These are phyloP conservation scores for Phortica okadai DNA, from an alignment of 2,888 invertebrate genomes.

Conservation along the genomic window DNA sequence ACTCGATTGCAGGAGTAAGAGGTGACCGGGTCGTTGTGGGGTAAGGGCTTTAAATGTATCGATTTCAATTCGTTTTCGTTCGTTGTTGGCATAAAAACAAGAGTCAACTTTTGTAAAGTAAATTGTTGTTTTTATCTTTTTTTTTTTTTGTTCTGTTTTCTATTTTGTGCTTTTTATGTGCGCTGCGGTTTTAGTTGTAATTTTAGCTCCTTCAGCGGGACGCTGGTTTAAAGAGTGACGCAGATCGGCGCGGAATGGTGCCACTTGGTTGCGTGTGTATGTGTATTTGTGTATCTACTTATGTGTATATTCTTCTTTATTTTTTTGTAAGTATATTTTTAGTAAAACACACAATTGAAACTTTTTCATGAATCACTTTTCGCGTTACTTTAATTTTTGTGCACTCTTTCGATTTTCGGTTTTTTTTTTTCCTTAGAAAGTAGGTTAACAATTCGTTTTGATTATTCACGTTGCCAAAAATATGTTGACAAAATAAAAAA, in stretches of 20 bases:
- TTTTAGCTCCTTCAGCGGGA: slow-evolving; percentile 1
- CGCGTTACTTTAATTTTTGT: slow-evolving; percentile 46
- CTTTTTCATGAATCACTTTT: slow-evolving; percentile 56
- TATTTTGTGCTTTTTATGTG: slow-evolving; percentile 16
- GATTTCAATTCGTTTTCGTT: slow-evolving; percentile 53
- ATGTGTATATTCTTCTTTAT: slow-evolving; percentile 7
- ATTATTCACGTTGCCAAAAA: slow-evolving; percentile 44
- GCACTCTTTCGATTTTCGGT: slow-evolving; percentile 57
- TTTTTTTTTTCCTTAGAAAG: slow-evolving; percentile 64
- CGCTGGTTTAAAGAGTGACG: slow-evolving; percentile 32
- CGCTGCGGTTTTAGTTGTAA: not conserved
- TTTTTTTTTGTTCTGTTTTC: slow-evolving; percentile 36
- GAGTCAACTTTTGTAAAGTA: slow-evolving; percentile 45
- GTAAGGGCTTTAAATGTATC: slow-evolving; percentile 43
- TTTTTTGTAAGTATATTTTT: slow-evolving; percentile 46
- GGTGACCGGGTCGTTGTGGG: slow-evolving; percentile 34
- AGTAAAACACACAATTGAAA: slow-evolving; percentile 48
- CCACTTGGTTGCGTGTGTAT: slow-evolving; percentile 14
- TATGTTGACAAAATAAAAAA: slow-evolving; percentile 51
- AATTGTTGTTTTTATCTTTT: slow-evolving; percentile 39
- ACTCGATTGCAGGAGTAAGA: slow-evolving; percentile 37
- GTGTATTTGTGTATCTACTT: not conserved
- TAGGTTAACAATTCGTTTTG: slow-evolving; percentile 61
- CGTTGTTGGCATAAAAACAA: not conserved
- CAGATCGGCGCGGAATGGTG: not conserved